Evolutionary conservation across 2,113 vertebrate genomes (phyloP), one percentile per base, ranked within the genome.

Genomic region (Rhynchopsitta pachyrhyncha): DNA sequence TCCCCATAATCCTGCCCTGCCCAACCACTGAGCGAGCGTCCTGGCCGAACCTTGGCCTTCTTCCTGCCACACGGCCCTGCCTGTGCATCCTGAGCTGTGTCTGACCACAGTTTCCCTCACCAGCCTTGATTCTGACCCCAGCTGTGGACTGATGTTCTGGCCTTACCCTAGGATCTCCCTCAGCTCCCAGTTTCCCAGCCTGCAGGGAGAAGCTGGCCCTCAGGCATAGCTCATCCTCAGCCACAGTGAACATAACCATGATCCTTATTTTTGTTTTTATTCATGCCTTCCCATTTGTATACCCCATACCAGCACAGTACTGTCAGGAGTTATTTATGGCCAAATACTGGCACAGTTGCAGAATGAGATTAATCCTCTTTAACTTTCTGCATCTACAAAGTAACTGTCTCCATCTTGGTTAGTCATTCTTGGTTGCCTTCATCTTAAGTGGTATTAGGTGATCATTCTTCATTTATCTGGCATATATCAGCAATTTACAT

Each of bases 21-120:
- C 23, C 33, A 22, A 7, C 44, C 24, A 3, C 0, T 1, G 11
- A 33, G 11, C 35, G 15, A 11, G 18, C 0, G 1, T 17, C 20
- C 28, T 62, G 35, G 28, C 37, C 8, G 7, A 37, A 20, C 17
- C 29, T 52, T 57, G 33, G 15, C 19, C 42, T 13, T 4, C 4
- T 2, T 16, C 17, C 29, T 15, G 64, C 8, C 17, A 33, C 19
- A 15, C 1, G 3, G 25, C 31, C 15, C 37, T 39, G 16, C 20
- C 37, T 78, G 41, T 35, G n/a, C 19, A 6, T 31, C 17, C 42
- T 52, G 64, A 41, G 25, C 47, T 63, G 6, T 79, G 33, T 73
- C 28, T 75, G 50, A 78, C 28, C 5, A 7, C 9, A 4, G 6
- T 14, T 47, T 13, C 28, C 44, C 29, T 59, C 39, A 41, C 6